Evolutionary conservation across 2,797 vertebrate species (phyloP), one percentile per base, ranked within the genome.

Genomic region (Scolopax rusticola): DNA sequence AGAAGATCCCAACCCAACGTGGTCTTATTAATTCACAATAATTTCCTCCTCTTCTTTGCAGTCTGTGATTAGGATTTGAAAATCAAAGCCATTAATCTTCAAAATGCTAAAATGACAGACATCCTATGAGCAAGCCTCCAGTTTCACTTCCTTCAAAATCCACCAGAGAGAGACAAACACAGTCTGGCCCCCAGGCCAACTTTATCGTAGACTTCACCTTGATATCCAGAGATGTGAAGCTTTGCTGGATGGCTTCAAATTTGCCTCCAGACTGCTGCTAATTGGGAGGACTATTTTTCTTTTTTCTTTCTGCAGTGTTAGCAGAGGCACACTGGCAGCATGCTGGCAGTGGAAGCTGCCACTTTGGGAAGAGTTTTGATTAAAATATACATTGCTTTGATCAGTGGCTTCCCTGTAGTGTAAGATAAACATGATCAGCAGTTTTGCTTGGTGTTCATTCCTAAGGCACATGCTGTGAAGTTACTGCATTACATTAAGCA

Each of bases 281-380:
- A 88, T 15, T 45, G 65, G 27, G 36, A 90, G 70, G 41, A 51
- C 40, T 74, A 18, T 20, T 78, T 64, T 67, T 20, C 71, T 89
- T 75, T 75, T 28, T 36, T 81, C 47, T 78, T 87, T 65, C 81
- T 83, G 86, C 91, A 84, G 54, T 45, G 73, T 48, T 93, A 92
- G 84, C 89, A 95, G 50, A 91, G 73, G 69, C 61, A 80, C 38
- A 24, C 45, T 57, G 41, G 65, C 56, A 84, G 60, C 7, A 30
- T 83, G 57, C 69, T 89, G 73, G 79, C 48, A 71, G 32, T 68
- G 41, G 64, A 77, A 91, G 68, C 81, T 87, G 73, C 69, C 70
- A 76, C 85, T 91, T 93, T 79, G 63, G 88, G 73, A 95, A 91
- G 65, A 91, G 57, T 91, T 94, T 36, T 91, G 89, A 94, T 86